phyloP scores from a whole-genome alignment of 2,888 invertebrate genomes.

The Hydrotaea cyrtoneurina region DNA sequence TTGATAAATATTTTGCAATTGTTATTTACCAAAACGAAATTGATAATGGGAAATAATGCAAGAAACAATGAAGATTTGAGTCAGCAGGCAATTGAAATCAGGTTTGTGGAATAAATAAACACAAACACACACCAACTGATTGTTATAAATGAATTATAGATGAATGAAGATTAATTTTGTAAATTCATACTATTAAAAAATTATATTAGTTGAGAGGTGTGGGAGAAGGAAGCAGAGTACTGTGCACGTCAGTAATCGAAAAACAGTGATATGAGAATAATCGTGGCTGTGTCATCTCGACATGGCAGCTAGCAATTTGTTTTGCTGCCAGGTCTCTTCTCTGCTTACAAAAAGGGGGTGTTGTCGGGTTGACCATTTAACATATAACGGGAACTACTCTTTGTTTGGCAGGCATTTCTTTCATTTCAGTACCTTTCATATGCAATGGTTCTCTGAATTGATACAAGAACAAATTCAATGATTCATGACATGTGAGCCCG shows the following conservation, averaged over 20 bases:
- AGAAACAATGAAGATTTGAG: background rate
- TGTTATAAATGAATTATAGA: too few relatives aligned
- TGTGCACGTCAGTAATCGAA: too few relatives aligned
- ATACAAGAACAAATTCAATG: constrained; percentile 4
- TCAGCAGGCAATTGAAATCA: background rate
- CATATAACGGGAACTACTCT: constrained; percentile 45
- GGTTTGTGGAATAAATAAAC: too few relatives aligned
- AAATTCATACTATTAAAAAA: too few relatives aligned
- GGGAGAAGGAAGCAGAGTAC: too few relatives aligned
- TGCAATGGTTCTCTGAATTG: background rate
- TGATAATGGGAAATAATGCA: constrained; percentile 1
- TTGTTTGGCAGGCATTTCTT: background rate
- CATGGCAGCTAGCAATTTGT: background rate
- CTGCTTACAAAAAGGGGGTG: constrained; percentile 52
- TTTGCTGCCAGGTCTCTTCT: constrained; percentile 23
- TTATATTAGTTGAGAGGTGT: too few relatives aligned
- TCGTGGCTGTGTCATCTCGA: background rate
- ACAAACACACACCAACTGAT: too few relatives aligned
- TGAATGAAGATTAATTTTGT: too few relatives aligned
- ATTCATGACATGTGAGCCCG: background rate
- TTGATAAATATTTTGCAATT: background rate
- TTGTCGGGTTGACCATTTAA: constrained; percentile 33
- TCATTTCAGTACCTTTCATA: background rate
- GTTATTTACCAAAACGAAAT: background rate
- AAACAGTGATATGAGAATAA: background rate